Conservation (phyloP, 1,140 invertebrate species). For the Leptonema lineaticorne region DNA sequence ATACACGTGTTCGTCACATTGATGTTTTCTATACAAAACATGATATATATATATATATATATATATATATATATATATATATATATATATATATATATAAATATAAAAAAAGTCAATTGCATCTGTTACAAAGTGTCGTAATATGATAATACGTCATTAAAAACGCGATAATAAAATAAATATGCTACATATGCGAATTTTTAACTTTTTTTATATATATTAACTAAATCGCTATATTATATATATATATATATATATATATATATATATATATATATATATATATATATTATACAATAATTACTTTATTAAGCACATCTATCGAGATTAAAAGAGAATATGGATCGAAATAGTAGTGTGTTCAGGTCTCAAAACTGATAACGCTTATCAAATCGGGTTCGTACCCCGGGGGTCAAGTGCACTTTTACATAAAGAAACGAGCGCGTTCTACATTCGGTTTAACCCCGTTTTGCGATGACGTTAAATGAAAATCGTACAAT, state of each 20-base stretch:
- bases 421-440: constrained; percentile 23
- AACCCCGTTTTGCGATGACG: not conserved
- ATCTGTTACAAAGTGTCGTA: too few relatives aligned
- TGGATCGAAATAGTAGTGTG: constrained; percentile 10
- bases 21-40: too few relatives aligned
- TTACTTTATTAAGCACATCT: too few relatives aligned
- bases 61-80: too few relatives aligned
- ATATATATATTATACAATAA: not conserved
- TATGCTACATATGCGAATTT: not conserved
- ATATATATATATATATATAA: too few relatives aligned
- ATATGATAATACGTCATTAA: too few relatives aligned
- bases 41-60: too few relatives aligned
- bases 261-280: not conserved
- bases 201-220: too few relatives aligned
- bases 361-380: constrained; percentile 21
- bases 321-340: not conserved
- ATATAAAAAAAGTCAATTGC: too few relatives aligned
- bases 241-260: not conserved
- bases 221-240: not conserved
- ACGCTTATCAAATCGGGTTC: constrained; percentile 4
- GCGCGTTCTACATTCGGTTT: not conserved
- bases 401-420: constrained; percentile 25
- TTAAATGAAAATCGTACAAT: too few relatives aligned
- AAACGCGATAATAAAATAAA: too few relatives aligned
- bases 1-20: too few relatives aligned